These are phyloP conservation scores for Drosophila paracracens DNA, from an alignment of 2,888 invertebrate genomes.

Conservation along the genomic window DNA sequence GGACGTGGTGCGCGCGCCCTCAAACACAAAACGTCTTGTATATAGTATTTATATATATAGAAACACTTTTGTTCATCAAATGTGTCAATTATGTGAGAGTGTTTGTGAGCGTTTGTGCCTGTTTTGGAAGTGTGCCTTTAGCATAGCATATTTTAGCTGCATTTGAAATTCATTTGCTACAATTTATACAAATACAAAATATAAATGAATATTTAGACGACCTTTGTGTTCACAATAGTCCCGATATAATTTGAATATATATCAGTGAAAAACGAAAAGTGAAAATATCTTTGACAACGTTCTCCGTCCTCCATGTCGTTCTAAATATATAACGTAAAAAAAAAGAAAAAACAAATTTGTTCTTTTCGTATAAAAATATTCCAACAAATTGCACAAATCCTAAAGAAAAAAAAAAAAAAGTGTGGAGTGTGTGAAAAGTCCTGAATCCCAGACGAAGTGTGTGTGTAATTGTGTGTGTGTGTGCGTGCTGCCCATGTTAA, in stretches of 20 bases:
- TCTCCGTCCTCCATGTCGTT: constrained; percentile 47
- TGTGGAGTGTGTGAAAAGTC: constrained; percentile 36
- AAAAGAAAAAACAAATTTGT: constrained; percentile 26
- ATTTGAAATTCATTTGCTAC: constrained; percentile 34
- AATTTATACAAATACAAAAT: constrained; percentile 17
- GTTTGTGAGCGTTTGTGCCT: constrained; percentile 34
- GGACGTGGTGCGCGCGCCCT: constrained; percentile 79
- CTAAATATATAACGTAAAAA: constrained; percentile 75
- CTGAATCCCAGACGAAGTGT: constrained; percentile 23
- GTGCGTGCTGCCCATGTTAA: constrained; percentile 50
- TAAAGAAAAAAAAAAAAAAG: constrained; percentile 27
- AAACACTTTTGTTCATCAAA: constrained; percentile 54
- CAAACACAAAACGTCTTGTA: constrained; percentile 69
- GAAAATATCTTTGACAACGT: constrained; percentile 43
- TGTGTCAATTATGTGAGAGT: constrained; percentile 57
- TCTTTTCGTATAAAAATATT: constrained; percentile 50
- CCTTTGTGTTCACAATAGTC: constrained; percentile 34
- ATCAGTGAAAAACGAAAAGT: constrained; percentile 38
- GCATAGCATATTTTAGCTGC: constrained; percentile 45
- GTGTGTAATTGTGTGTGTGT: constrained; percentile 26
- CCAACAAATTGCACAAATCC: constrained; percentile 45
- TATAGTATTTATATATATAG: constrained; percentile 77
- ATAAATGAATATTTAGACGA: constrained; percentile 19
- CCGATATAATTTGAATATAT: constrained; percentile 21
- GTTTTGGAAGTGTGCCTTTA: constrained; percentile 32